Conservation (phyloP, 1,140 invertebrate species). For the Megalopta genalis region DNA sequence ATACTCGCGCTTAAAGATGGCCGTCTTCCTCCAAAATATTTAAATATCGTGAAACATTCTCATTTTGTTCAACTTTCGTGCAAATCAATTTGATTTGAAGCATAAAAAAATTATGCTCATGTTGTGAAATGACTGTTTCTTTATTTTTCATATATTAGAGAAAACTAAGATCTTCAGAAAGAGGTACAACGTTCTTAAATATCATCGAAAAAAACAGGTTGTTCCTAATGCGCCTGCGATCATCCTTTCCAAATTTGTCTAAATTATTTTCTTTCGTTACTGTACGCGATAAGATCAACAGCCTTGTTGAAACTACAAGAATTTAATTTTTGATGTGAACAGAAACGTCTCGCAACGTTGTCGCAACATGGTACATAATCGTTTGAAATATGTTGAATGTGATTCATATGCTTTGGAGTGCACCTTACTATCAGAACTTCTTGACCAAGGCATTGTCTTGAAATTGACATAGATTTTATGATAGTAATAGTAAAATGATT, state of each 20-base stretch:
- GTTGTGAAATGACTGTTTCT: background rate
- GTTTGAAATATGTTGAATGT: background rate
- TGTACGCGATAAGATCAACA: background rate
- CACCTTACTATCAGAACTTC: conserved; percentile 5
- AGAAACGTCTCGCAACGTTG: background rate
- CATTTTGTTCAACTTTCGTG: conserved; percentile 24
- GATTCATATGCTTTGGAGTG: background rate
- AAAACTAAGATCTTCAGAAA: too few relatives aligned
- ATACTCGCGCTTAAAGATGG: conserved; percentile 72
- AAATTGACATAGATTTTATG: background rate
- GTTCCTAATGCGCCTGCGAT: conserved; percentile 30
- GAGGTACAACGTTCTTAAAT: background rate
- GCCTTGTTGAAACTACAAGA: background rate
- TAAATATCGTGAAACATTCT: conserved; percentile 32
- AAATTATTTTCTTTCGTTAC: background rate
- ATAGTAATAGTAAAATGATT: conserved; percentile 6
- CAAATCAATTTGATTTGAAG: conserved; percentile 26
- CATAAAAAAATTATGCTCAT: conserved; percentile 20
- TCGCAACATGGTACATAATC: background rate
- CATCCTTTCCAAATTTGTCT: conserved; percentile 7
- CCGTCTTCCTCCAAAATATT: conserved; percentile 67
- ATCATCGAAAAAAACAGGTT: background rate
- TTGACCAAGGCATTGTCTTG: conserved; percentile 36
- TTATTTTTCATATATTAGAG: conserved; percentile 9
- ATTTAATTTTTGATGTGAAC: background rate